Evolutionary conservation across 1,140 invertebrate genomes (phyloP).

Genomic region (Halictus rubicundus): DNA sequence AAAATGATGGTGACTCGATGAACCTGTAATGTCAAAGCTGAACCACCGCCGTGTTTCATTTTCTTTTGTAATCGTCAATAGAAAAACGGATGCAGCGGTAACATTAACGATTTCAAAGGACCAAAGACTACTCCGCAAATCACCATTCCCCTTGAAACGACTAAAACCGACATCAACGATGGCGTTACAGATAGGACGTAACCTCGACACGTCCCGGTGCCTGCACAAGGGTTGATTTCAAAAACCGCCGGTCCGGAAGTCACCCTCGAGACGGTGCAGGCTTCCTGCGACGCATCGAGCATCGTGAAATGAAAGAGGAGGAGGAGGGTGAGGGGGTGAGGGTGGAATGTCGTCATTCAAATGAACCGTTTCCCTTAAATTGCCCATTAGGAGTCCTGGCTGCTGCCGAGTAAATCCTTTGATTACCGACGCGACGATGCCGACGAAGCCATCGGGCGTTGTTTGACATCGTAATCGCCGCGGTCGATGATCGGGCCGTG

Average conservation of each 20-base stretch:
- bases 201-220: background rate
- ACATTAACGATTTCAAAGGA: background rate
- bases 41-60: too few relatives aligned
- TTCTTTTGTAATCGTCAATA: too few relatives aligned
- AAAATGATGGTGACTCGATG: too few relatives aligned
- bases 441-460: background rate
- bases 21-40: too few relatives aligned
- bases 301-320: background rate
- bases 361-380: constrained; percentile 9
- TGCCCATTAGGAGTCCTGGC: background rate
- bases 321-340: background rate
- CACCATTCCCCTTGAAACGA: background rate
- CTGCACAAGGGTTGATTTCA: background rate
- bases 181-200: background rate
- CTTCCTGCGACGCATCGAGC: constrained; percentile 12
- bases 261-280: background rate
- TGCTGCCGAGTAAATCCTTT: background rate
- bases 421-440: background rate
- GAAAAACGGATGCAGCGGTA: background rate
- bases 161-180: background rate
- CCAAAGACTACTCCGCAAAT: background rate
- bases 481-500: background rate
- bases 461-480: background rate
- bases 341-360: background rate
- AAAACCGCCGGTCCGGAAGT: background rate